Conservation (phyloP, 2,797 vertebrate species). For the Characodon lateralis region DNA sequence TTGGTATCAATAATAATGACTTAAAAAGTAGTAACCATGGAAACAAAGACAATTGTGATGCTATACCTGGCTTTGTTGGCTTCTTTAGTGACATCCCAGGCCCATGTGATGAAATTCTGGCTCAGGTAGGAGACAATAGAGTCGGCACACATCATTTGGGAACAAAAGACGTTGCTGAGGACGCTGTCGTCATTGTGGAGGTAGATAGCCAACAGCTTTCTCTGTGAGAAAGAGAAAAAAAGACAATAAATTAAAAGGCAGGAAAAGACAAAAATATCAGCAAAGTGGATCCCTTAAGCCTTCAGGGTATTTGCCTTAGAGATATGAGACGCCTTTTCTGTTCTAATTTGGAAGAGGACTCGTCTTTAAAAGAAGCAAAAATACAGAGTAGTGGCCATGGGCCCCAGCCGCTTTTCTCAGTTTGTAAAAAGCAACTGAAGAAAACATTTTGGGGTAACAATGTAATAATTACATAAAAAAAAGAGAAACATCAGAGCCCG, state of each 20-base stretch:
- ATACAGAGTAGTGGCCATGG: background rate
- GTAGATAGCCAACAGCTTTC: constrained; percentile 99
- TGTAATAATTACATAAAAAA: background rate
- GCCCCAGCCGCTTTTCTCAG: background rate
- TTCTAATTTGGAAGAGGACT: background rate
- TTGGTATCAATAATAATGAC: background rate
- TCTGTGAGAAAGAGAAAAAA: constrained; percentile 84
- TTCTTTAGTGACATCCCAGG: constrained; percentile 99
- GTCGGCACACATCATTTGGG: constrained; percentile 99
- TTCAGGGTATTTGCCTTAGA: background rate
- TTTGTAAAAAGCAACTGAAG: background rate
- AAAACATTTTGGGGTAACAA: background rate
- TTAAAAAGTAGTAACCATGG: background rate
- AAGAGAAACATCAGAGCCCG: background rate
- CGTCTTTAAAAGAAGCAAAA: background rate
- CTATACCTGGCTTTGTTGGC: constrained; percentile 95
- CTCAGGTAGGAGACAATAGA: constrained; percentile 98
- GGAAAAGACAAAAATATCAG: background rate
- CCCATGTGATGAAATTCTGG: constrained; percentile 99
- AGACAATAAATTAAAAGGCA: constrained; percentile 18
- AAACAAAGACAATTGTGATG: constrained; percentile 19
- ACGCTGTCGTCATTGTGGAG: constrained; percentile 99
- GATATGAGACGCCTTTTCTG: background rate
- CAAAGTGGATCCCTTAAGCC: constrained; percentile 3
- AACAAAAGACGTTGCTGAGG: constrained; percentile 99